Percentiles rank a stretch among this genome's conserved stretches.
These are phyloP conservation scores for Pygoscelis adeliae DNA, from an alignment of 2,113 vertebrate genomes.

Conservation along the genomic window DNA sequence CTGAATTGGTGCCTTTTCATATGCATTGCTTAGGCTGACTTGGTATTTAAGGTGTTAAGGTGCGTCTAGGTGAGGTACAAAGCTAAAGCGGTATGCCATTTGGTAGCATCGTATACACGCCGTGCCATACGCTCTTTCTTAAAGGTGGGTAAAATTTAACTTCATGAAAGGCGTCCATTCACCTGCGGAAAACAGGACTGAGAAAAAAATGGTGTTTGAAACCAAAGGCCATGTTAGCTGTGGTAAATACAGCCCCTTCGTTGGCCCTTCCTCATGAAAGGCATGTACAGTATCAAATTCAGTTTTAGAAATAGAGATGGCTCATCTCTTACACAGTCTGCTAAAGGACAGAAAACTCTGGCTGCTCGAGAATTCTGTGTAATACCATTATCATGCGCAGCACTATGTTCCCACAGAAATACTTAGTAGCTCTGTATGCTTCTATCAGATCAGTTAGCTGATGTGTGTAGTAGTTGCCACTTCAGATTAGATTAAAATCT, in stretches of 20 bases:
- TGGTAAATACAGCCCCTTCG: not conserved
- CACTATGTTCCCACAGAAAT: not conserved
- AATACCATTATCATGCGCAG: not conserved
- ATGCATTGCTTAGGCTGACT: not conserved
- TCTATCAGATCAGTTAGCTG: not conserved
- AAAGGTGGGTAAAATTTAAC: not conserved
- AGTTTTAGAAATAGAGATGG: not conserved
- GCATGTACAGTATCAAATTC: not conserved
- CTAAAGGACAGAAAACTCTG: not conserved
- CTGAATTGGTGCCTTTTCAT: not conserved
- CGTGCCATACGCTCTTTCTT: fast-evolving
- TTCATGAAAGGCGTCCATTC: not conserved
- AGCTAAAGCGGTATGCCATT: fast-evolving
- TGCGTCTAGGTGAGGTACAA: not conserved
- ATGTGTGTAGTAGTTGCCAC: not conserved
- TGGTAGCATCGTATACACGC: fast-evolving
- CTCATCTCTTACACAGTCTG: fast-evolving
- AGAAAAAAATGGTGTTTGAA: not conserved
- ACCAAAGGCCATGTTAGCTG: fast-evolving
- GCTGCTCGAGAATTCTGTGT: not conserved
- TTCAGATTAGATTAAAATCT: not conserved
- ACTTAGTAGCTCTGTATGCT: not conserved
- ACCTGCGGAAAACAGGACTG: not conserved
- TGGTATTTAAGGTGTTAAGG: not conserved
- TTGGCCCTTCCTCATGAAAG: not conserved